Percentiles rank a stretch among this genome's conserved stretches.
These are phyloP conservation scores for Caenorhabditis becei DNA, from an alignment of 2,888 invertebrate species.

Conservation along the genomic window DNA sequence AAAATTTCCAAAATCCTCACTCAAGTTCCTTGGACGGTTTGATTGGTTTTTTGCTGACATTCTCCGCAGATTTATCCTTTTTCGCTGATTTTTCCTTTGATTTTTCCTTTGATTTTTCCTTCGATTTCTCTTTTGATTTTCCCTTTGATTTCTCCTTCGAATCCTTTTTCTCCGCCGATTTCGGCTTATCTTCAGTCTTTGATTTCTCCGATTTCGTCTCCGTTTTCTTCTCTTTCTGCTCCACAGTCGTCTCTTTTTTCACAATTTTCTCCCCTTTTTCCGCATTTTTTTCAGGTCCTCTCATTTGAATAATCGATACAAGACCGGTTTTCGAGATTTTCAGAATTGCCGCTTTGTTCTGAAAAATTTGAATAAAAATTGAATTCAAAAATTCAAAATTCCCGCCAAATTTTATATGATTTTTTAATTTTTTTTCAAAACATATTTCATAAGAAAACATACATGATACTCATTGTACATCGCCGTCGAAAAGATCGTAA, in stretches of 20 bases:
- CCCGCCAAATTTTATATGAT: too few relatives aligned
- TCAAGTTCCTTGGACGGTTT: constrained; percentile 21
- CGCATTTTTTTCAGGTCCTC: neutral
- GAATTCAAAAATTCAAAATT: too few relatives aligned
- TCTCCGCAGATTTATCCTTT: neutral
- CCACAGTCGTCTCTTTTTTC: neutral
- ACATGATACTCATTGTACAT: constrained; percentile 9
- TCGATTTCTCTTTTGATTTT: neutral
- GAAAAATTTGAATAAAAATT: too few relatives aligned
- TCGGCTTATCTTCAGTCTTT: neutral
- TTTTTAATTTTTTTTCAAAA: too few relatives aligned
- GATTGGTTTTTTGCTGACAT: neutral
- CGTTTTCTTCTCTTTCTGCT: neutral
- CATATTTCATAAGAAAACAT: neutral
- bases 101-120: too few relatives aligned
- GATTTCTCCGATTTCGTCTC: constrained; percentile 6
- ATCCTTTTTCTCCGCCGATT: too few relatives aligned
- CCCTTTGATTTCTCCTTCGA: neutral
- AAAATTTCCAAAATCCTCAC: constrained; percentile 8
- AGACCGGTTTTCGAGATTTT: constrained; percentile 5
- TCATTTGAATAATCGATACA: constrained; percentile 26
- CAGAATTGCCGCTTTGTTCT: constrained; percentile 32
- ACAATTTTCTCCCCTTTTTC: neutral
- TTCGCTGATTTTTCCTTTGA: neutral
- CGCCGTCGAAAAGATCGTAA: constrained; percentile 36